Percentiles rank a stretch among this genome's conserved stretches.
Evolutionary conservation across 2,797 vertebrate genomes (phyloP).

Genomic region (Phoeniculus purpureus): DNA sequence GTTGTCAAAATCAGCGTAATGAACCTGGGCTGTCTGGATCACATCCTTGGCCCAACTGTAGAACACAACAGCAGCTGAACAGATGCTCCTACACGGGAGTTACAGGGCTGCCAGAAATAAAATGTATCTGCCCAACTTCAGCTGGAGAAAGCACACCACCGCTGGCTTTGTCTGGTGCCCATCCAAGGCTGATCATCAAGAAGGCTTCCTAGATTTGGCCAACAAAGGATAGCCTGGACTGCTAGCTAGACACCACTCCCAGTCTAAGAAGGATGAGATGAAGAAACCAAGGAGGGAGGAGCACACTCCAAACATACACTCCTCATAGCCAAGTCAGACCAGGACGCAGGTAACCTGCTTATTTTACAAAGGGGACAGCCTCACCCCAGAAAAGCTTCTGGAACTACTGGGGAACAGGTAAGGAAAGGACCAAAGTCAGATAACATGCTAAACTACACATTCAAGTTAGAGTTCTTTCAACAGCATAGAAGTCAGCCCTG

Average conservation of each 20-base stretch:
- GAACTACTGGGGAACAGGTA: not conserved
- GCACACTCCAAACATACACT: not conserved
- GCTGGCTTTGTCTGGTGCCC: not conserved
- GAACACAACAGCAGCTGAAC: not conserved
- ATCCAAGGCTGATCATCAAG: accelerated
- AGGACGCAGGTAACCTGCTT: not conserved
- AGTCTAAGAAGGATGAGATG: not conserved
- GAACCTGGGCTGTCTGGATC: not conserved
- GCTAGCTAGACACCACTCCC: not conserved
- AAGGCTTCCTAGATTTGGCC: not conserved
- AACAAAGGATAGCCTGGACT: not conserved
- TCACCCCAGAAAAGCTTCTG: not conserved
- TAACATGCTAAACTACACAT: not conserved
- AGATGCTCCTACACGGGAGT: not conserved
- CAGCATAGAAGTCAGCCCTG: not conserved
- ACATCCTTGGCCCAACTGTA: not conserved
- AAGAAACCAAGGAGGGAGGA: not conserved
- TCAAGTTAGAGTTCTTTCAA: not conserved
- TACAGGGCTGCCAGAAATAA: not conserved
- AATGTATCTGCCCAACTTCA: not conserved
- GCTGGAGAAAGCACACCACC: not conserved
- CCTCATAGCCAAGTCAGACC: not conserved
- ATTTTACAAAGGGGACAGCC: not conserved
- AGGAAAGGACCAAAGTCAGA: not conserved
- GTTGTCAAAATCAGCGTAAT: not conserved